Conservation (phyloP, 92 coral and sea anemone species). For the Porites rus region DNA sequence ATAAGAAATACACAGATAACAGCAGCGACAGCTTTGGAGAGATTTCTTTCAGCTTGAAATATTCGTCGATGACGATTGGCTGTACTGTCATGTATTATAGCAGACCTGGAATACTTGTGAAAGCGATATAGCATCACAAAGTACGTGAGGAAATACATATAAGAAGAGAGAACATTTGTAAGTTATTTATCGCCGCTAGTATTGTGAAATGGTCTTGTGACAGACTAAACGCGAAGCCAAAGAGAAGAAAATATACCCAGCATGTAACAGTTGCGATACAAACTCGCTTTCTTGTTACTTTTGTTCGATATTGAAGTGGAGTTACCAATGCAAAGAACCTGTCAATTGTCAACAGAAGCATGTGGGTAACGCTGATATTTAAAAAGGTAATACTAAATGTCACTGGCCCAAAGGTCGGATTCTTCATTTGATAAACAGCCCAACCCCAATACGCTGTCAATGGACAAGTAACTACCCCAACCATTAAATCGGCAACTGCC, state of each 20-base stretch:
- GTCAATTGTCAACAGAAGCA: constrained; percentile 1
- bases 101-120: too few species aligned
- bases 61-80: too few species aligned
- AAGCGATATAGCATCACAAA: too few species aligned
- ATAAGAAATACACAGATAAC: too few species aligned
- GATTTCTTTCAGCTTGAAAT: too few species aligned
- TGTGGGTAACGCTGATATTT: neutral
- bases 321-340: constrained; percentile 2
- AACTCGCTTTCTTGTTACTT: neutral
- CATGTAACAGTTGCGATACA: constrained; percentile 5
- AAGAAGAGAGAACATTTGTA: neutral
- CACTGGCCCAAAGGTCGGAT: neutral
- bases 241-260: neutral
- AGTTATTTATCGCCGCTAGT: neutral
- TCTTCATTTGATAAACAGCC: neutral
- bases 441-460: neutral
- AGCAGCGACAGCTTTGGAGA: too few species aligned
- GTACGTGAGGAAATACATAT: too few species aligned
- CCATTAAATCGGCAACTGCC: constrained; percentile 38
- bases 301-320: neutral
- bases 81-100: too few species aligned
- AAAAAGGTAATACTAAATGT: neutral
- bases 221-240: neutral
- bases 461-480: constrained; percentile 28
- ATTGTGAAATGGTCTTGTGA: neutral